A percentile compares a stretch with the other conserved stretches of the same genome.
Conservation (phyloP, 37 sponge, comb jelly and placozoan genomes). For the Tethya wilhelma region DNA sequence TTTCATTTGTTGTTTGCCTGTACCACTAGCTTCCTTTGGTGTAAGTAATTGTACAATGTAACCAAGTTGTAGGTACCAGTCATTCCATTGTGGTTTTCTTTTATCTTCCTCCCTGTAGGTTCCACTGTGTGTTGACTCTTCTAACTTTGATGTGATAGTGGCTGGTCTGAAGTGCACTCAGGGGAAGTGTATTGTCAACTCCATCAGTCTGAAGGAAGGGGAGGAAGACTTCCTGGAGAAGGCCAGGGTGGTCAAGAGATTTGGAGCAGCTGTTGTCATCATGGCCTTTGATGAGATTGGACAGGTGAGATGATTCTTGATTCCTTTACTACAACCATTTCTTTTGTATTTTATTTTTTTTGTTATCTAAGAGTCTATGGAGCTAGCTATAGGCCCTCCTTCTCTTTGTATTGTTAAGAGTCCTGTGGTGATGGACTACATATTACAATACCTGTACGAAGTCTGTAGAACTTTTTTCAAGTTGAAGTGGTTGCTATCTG, state of each 20-base stretch:
- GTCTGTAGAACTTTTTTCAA: no score
- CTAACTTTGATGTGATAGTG: constrained; percentile 93
- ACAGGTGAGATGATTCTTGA: no score
- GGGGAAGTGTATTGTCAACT: constrained; percentile 99
- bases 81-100: no score
- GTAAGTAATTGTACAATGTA: neutral
- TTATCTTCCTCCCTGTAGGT: constrained; percentile 50
- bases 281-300: constrained; percentile 99
- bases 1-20: neutral
- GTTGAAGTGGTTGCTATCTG: neutral
- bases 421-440: no score
- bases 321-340: no score
- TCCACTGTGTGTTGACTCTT: constrained; percentile 97
- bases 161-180: constrained; percentile 96
- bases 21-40: neutral
- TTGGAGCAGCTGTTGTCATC: constrained; percentile 96
- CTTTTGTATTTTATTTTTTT: neutral
- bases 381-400: no score
- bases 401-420: no score
- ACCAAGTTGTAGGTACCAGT: no score
- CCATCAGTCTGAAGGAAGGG: constrained; percentile 98
- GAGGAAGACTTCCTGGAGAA: constrained; percentile 93
- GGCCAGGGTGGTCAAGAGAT: constrained; percentile 77
- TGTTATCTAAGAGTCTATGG: no score
- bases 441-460: no score